Evolutionary conservation across 2,797 vertebrate species (phyloP).

Genomic region (Acomys russatus): DNA sequence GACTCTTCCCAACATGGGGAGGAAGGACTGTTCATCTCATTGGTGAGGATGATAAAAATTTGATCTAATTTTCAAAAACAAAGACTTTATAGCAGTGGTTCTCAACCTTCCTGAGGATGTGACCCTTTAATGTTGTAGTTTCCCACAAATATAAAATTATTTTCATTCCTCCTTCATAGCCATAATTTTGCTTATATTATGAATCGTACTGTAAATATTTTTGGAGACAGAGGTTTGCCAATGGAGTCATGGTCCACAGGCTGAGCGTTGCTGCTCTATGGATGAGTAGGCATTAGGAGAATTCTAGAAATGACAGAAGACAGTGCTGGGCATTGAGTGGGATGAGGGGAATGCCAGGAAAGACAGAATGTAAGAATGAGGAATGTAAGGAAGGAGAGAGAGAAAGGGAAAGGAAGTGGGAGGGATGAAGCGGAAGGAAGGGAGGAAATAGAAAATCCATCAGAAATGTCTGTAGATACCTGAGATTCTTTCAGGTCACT

Average conservation of each 20-base stretch:
- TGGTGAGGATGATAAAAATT: not conserved
- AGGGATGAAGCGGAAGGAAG: not conserved
- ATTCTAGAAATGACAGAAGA: not conserved
- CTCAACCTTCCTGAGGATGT: not conserved
- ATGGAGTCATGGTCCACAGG: accelerated
- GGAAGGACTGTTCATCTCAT: not conserved
- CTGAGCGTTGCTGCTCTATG: not conserved
- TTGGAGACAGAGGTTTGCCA: not conserved
- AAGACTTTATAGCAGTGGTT: not conserved
- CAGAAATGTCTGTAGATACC: not conserved
- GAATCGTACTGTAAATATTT: not conserved
- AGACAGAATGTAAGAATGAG: not conserved
- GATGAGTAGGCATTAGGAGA: not conserved
- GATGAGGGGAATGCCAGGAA: not conserved
- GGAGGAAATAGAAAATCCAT: not conserved
- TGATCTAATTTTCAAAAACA: not conserved
- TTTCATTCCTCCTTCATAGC: not conserved
- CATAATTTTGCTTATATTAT: not conserved
- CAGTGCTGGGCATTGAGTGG: not conserved
- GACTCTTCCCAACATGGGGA: not conserved
- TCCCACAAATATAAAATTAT: not conserved
- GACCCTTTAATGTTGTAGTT: not conserved
- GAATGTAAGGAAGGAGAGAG: not conserved
- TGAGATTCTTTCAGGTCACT: not conserved
- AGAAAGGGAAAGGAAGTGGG: accelerated